Conservation (phyloP, 2,113 vertebrate genomes). For the Hydropotes inermis region DNA sequence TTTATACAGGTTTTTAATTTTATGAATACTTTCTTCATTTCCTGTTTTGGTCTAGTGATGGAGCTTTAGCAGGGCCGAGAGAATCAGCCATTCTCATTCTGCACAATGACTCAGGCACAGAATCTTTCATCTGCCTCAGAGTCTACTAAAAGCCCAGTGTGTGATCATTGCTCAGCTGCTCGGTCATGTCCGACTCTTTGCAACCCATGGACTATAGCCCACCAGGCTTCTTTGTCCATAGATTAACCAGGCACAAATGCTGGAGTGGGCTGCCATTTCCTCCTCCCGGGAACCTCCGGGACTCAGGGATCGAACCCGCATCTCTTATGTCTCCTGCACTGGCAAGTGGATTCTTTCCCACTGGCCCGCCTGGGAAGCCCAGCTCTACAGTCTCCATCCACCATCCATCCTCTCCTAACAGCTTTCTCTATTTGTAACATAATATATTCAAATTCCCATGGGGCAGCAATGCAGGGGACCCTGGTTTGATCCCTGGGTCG, state of each 20-base stretch:
- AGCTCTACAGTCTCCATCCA: not conserved
- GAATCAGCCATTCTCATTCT: not conserved
- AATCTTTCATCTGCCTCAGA: not conserved
- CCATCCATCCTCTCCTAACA: not conserved
- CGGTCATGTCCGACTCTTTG: not conserved
- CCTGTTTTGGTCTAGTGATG: not conserved
- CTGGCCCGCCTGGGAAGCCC: fast-evolving
- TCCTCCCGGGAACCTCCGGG: not conserved
- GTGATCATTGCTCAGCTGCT: not conserved
- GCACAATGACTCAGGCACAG: not conserved
- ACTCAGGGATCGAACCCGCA: not conserved
- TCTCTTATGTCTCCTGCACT: not conserved
- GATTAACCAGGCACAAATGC: not conserved
- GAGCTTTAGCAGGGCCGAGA: not conserved
- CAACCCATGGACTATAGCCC: not conserved
- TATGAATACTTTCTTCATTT: not conserved
- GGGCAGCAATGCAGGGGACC: not conserved
- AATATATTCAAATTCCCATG: not conserved
- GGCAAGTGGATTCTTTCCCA: not conserved
- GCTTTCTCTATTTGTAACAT: not conserved
- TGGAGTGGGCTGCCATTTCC: not conserved
- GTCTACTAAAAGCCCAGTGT: not conserved
- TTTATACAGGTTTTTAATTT: not conserved
- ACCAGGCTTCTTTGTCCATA: not conserved
- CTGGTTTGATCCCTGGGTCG: not conserved